phyloP scores from a whole-genome alignment of 2,797 vertebrate species.

The Esox lucius region DNA sequence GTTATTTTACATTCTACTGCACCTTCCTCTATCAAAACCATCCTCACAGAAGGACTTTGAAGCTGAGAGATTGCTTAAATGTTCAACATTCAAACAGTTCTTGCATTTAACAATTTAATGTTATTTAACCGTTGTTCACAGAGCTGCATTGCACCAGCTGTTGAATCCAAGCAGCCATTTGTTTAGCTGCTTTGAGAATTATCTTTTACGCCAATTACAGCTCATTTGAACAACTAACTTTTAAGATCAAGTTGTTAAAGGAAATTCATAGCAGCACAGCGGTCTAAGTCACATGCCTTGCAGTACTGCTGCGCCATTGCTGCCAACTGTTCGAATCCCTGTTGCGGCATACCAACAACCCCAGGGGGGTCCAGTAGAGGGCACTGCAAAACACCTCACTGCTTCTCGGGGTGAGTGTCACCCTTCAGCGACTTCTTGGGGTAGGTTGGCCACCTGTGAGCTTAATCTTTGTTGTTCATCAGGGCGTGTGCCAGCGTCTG shows the following conservation, averaged over 20 bases:
- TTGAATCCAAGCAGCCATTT: slow-evolving; percentile 28
- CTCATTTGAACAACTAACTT: slow-evolving; percentile 48
- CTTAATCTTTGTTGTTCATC: too few relatives aligned
- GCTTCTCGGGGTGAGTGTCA: too few relatives aligned
- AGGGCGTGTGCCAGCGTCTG: too few relatives aligned
- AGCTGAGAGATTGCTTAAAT: slow-evolving; percentile 32
- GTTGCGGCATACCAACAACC: too few relatives aligned
- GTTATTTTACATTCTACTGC: slow-evolving; percentile 10
- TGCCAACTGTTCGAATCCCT: too few relatives aligned
- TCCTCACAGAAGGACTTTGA: slow-evolving; percentile 36
- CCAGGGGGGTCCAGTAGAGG: too few relatives aligned
- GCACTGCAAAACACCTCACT: too few relatives aligned
- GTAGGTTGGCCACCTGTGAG: too few relatives aligned
- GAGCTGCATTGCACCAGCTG: slow-evolving; percentile 26
- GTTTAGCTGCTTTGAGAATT: slow-evolving; percentile 50
- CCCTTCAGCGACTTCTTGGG: too few relatives aligned
- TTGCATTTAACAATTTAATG: slow-evolving; percentile 24
- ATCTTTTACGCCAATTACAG: slow-evolving; percentile 45
- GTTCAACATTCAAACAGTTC: slow-evolving; percentile 31
- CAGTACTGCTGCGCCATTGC: too few relatives aligned
- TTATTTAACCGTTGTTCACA: slow-evolving; percentile 32
- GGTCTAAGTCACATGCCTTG: too few relatives aligned
- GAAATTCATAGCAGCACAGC: neutral
- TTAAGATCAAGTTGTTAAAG: slow-evolving; percentile 18
- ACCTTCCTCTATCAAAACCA: slow-evolving; percentile 37